Percentiles rank a stretch among this genome's conserved stretches.
Conservation (phyloP, 1,140 invertebrate species). For the Zaprionus africanus region DNA sequence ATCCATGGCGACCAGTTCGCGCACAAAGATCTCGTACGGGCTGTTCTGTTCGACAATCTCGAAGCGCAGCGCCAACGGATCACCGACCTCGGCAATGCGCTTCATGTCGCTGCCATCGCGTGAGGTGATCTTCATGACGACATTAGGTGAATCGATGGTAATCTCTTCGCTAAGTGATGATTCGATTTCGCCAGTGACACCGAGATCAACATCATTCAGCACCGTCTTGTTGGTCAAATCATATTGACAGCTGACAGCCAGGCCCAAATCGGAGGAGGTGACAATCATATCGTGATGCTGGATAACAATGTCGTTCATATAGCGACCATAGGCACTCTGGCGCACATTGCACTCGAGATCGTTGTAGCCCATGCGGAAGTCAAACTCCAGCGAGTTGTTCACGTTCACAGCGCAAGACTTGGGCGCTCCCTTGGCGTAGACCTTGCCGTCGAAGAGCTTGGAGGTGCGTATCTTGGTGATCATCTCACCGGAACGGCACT, state of each 20-base stretch:
- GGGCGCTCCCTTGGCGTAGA: slow-evolving; percentile 97
- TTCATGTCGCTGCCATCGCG: slow-evolving; percentile 90
- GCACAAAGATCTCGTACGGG: slow-evolving; percentile 97
- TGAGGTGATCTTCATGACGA: slow-evolving; percentile 97
- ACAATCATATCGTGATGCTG: slow-evolving; percentile 98
- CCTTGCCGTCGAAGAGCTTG: slow-evolving; percentile 96
- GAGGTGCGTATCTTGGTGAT: slow-evolving; percentile 95
- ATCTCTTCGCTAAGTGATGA: slow-evolving; percentile 92
- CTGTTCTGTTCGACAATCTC: slow-evolving; percentile 96
- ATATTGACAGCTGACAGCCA: slow-evolving; percentile 97
- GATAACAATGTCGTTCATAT: slow-evolving; percentile 95
- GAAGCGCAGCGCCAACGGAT: slow-evolving; percentile 94
- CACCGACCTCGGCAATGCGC: slow-evolving; percentile 94
- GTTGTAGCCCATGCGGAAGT: slow-evolving; percentile 94
- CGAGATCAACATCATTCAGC: slow-evolving; percentile 94
- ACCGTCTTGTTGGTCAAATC: slow-evolving; percentile 97
- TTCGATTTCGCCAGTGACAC: slow-evolving; percentile 93
- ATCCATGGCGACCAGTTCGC: slow-evolving; percentile 96
- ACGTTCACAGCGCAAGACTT: slow-evolving; percentile 96
- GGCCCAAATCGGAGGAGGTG: slow-evolving; percentile 95
- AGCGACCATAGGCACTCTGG: slow-evolving; percentile 92
- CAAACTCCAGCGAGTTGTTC: slow-evolving; percentile 93
- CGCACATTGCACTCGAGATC: slow-evolving; percentile 96
- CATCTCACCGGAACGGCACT: slow-evolving; percentile 96
- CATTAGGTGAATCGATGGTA: slow-evolving; percentile 95